These are phyloP conservation scores for Pantala flavescens DNA, from an alignment of 1,140 invertebrate species.

Conservation along the genomic window DNA sequence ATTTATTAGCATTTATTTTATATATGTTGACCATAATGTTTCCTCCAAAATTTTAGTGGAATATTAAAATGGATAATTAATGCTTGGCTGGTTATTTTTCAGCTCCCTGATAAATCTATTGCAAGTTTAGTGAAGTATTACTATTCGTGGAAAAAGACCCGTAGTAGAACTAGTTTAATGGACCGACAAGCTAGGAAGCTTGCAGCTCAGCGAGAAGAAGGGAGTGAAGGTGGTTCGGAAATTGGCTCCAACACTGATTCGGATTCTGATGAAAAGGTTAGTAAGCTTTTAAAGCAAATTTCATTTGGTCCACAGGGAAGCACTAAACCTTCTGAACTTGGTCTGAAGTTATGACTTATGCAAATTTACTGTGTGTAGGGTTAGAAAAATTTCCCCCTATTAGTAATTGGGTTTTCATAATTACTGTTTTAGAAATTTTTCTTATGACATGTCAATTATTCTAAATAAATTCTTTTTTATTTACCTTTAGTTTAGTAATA, in stretches of 20 bases:
- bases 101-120: slow-evolving; percentile 94
- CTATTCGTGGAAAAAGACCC: slow-evolving; percentile 96
- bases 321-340: too few species aligned
- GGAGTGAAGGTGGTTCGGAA: slow-evolving; percentile 63
- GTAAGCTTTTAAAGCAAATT: slow-evolving; percentile 24
- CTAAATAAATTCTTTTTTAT: too few species aligned
- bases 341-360: too few species aligned
- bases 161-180: slow-evolving; percentile 85
- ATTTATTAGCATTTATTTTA: slow-evolving; percentile 12
- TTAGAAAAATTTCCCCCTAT: too few species aligned
- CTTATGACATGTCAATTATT: too few species aligned
- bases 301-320: too few species aligned
- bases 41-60: not conserved
- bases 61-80: too few species aligned
- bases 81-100: not conserved
- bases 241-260: slow-evolving; percentile 73
- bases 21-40: slow-evolving; percentile 15
- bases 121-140: slow-evolving; percentile 95
- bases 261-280: slow-evolving; percentile 81
- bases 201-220: slow-evolving; percentile 40
- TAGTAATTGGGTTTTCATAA: too few species aligned
- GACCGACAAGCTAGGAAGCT: slow-evolving; percentile 73
- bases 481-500: too few species aligned
- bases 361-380: too few species aligned
- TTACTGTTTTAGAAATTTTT: too few species aligned